phyloP scores from a whole-genome alignment of 2,797 vertebrate species.

The Anisognathus igniventris region DNA sequence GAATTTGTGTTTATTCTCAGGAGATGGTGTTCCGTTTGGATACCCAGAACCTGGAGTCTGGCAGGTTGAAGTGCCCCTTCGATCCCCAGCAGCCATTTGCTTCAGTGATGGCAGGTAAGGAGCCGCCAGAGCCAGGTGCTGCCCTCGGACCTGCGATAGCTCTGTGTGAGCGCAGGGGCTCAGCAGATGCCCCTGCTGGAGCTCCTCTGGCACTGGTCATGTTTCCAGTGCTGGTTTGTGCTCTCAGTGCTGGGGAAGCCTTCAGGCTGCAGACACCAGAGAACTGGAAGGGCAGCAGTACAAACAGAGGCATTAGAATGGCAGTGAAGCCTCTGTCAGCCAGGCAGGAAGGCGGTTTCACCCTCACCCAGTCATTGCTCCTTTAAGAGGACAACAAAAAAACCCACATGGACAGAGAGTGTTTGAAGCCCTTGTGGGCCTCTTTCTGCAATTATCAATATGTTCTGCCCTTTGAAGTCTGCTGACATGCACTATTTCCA shows the following conservation, averaged over 20 bases:
- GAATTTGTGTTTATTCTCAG: conserved; percentile 69
- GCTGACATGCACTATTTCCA: conserved; percentile 58
- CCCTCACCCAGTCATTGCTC: neutral
- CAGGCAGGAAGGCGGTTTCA: neutral
- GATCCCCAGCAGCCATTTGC: conserved; percentile 93
- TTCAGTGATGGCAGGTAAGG: conserved; percentile 93
- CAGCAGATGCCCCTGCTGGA: neutral
- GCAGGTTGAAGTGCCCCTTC: conserved; percentile 94
- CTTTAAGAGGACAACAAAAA: conserved; percentile 7
- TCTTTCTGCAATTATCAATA: conserved; percentile 56
- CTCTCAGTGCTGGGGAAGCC: neutral
- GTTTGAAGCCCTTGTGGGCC: conserved; percentile 9
- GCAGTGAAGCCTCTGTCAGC: neutral
- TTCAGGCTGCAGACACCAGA: neutral
- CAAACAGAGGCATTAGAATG: neutral
- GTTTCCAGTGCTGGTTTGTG: neutral
- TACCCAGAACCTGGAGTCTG: conserved; percentile 85
- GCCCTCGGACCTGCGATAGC: rapidly evolving
- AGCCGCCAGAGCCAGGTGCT: neutral
- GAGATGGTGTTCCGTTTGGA: conserved; percentile 85
- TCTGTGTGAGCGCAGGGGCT: rapidly evolving
- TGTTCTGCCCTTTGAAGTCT: conserved; percentile 56
- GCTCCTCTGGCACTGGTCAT: rapidly evolving
- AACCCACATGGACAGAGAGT: neutral
- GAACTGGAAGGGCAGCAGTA: neutral